These are phyloP conservation scores for Heteromurus nitidus DNA, from an alignment of 2,888 invertebrate genomes.

Conservation along the genomic window DNA sequence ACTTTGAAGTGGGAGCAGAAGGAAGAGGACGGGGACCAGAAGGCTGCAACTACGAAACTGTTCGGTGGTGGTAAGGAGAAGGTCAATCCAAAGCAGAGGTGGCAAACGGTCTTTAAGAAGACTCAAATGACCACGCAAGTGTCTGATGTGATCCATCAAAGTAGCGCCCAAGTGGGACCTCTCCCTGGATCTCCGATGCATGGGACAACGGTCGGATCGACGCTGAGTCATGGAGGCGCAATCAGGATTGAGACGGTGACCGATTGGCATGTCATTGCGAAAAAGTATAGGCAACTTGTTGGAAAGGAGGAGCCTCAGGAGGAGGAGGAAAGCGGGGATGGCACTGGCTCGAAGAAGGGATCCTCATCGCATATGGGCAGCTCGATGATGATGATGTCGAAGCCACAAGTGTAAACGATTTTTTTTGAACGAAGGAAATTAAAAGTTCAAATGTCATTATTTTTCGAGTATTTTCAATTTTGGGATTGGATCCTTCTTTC, in stretches of 20 bases:
- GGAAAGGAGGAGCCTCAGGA: conserved; percentile 79
- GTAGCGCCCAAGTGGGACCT: not conserved
- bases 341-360: conserved; percentile 6
- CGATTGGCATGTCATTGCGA: conserved; percentile 93
- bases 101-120: conserved; percentile 70
- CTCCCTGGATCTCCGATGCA: not conserved
- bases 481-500: no score
- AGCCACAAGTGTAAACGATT: no score
- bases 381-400: not conserved
- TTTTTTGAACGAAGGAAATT: no score
- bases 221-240: conserved; percentile 81
- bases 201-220: conserved; percentile 49
- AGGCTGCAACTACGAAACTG: conserved; percentile 33
- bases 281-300: conserved; percentile 88
- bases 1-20: conserved; percentile 67
- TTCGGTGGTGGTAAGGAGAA: no score
- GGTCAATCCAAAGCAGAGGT: conserved; percentile 64
- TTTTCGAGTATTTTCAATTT: no score
- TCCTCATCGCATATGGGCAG: conserved; percentile 20
- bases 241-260: conserved; percentile 91
- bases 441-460: no score
- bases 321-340: conserved; percentile 5
- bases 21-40: conserved; percentile 52
- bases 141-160: not conserved
- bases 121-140: conserved; percentile 59